Evolutionary conservation across 2,888 invertebrate genomes (phyloP).

Genomic region (Parnassius apollo): DNA sequence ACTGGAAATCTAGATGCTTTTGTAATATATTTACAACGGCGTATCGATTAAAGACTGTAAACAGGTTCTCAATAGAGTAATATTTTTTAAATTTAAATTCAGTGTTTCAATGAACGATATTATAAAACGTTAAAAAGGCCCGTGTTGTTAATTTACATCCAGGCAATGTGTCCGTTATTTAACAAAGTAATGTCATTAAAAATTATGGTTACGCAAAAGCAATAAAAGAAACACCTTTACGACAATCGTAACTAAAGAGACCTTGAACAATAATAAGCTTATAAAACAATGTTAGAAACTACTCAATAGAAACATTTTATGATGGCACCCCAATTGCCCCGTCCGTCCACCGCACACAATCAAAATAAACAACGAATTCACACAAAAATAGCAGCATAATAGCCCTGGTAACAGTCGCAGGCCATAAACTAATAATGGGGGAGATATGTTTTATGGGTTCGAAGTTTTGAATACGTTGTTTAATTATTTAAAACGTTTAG

Average conservation of each 20-base stretch:
- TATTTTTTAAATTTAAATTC: no score
- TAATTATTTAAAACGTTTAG: constrained; percentile 71
- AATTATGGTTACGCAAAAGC: constrained; percentile 17
- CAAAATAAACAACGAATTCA: constrained; percentile 73
- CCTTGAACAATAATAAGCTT: constrained; percentile 38
- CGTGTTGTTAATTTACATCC: no score
- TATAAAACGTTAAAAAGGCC: no score
- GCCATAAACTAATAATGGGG: constrained; percentile 80
- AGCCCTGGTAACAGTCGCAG: constrained; percentile 71
- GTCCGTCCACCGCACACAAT: constrained; percentile 70
- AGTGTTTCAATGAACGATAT: no score
- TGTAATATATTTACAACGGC: no score
- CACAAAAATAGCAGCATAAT: constrained; percentile 75
- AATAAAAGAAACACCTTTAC: constrained; percentile 29
- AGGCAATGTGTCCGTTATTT: background rate
- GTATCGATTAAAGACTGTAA: no score
- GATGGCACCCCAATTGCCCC: constrained; percentile 65
- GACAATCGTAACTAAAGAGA: constrained; percentile 29
- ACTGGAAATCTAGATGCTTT: no score
- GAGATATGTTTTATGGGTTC: constrained; percentile 78
- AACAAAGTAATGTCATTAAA: constrained; percentile 6
- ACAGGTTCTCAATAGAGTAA: no score
- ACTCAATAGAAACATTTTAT: constrained; percentile 57
- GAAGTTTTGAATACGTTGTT: constrained; percentile 71
- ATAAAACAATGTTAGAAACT: constrained; percentile 43